Percentiles rank a stretch among this genome's conserved stretches.
These are phyloP conservation scores for Spisula solida DNA, from an alignment of 2,888 invertebrate genomes.

Conservation along the genomic window DNA sequence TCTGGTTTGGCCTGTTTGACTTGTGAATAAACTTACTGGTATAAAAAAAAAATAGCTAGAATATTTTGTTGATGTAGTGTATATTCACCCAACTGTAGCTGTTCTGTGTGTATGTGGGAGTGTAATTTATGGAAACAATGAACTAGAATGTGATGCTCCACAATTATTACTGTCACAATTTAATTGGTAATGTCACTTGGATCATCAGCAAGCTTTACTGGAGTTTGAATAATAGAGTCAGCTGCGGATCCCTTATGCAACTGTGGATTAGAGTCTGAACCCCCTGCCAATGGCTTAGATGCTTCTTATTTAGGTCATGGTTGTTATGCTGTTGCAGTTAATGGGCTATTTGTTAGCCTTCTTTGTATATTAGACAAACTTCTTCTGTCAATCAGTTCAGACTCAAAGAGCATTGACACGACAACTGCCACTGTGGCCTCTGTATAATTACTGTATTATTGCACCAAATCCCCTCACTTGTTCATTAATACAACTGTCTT, in stretches of 20 bases:
- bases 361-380: too few species aligned
- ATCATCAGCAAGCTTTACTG: not conserved
- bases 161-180: not conserved
- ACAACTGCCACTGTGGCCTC: not conserved
- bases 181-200: not conserved
- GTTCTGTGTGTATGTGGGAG: not conserved
- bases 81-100: constrained; percentile 1
- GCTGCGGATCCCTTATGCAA: not conserved
- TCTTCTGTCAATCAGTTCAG: not conserved
- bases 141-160: not conserved
- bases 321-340: too few species aligned
- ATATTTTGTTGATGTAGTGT: not conserved
- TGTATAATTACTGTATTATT: not conserved
- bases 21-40: not conserved
- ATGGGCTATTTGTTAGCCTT: too few species aligned
- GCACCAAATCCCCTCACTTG: not conserved
- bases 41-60: too few species aligned
- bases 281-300: not conserved
- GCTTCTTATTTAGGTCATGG: not conserved
- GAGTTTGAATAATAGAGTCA: not conserved
- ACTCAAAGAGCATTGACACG: not conserved
- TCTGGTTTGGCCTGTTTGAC: not conserved
- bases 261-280: not conserved
- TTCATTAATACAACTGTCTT: constrained; percentile 10
- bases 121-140: not conserved